Conservation (phyloP, 2,797 vertebrate species). For the Alosa sapidissima region DNA sequence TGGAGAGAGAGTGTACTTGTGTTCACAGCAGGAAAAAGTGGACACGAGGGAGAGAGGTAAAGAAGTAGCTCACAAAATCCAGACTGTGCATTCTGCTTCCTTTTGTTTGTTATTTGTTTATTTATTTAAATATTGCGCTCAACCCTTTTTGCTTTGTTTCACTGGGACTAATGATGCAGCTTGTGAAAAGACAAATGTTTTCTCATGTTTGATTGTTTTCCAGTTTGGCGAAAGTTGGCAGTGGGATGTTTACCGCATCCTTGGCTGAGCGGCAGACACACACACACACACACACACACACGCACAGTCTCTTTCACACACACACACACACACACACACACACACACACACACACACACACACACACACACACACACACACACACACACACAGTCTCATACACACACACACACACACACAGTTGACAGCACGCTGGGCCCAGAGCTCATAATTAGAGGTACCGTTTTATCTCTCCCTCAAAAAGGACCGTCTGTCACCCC, state of each 20-base stretch:
- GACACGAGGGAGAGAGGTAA: neutral
- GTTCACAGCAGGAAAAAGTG: neutral
- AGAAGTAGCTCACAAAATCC: neutral
- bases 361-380: neutral
- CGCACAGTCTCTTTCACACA: neutral
- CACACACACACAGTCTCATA: neutral
- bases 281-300: conserved; percentile 16
- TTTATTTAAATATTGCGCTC: neutral
- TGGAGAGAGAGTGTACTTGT: neutral
- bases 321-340: neutral
- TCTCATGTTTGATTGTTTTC: neutral
- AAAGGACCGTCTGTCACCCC: neutral
- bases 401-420: conserved; percentile 10
- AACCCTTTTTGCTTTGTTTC: too few species aligned
- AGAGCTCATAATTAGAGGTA: conserved; percentile 28
- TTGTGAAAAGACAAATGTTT: conserved; percentile 21
- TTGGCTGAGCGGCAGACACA: conserved; percentile 3
- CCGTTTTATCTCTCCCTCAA: conserved; percentile 8
- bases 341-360: neutral
- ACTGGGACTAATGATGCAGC: neutral
- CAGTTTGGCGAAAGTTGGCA: conserved; percentile 13
- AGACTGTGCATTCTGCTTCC: neutral
- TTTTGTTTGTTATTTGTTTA: neutral
- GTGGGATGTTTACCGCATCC: neutral
- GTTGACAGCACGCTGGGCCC: neutral